Evolutionary conservation across 2,113 vertebrate species (phyloP).

Genomic region (Chloebia gouldiae): DNA sequence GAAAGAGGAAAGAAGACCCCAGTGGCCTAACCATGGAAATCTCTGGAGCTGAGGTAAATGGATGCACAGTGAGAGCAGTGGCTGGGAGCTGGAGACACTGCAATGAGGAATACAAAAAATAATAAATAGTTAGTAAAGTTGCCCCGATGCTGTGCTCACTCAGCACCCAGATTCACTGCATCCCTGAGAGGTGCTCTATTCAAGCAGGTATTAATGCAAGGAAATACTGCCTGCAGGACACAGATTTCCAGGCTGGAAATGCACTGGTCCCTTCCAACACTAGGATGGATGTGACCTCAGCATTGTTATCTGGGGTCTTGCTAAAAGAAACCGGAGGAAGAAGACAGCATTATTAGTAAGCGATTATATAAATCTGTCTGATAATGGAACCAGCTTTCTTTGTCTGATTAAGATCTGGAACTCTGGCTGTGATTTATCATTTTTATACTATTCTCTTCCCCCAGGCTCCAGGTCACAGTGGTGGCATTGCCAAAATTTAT

Average conservation of each 20-base stretch:
- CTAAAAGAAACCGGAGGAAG: background rate
- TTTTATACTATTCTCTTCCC: slow-evolving; percentile 79
- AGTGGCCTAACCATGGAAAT: background rate
- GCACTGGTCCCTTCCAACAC: rapidly evolving
- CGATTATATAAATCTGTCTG: slow-evolving; percentile 65
- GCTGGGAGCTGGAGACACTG: background rate
- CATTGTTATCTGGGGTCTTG: background rate
- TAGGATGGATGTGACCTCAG: background rate
- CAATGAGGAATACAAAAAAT: background rate
- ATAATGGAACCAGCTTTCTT: slow-evolving; percentile 72
- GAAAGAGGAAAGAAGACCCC: background rate
- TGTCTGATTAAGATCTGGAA: slow-evolving; percentile 75
- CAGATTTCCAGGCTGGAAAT: background rate
- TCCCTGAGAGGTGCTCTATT: background rate
- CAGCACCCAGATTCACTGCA: background rate
- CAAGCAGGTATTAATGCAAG: background rate
- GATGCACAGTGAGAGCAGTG: background rate
- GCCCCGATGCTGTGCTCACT: rapidly evolving
- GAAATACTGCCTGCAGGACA: background rate
- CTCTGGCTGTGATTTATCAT: slow-evolving; percentile 76
- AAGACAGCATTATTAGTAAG: slow-evolving; percentile 56
- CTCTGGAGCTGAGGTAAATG: background rate
- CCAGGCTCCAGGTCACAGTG: slow-evolving; percentile 67
- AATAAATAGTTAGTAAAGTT: background rate
- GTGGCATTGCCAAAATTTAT: slow-evolving; percentile 74